These are phyloP conservation scores for Netelia inedita DNA, from an alignment of 2,888 invertebrate species.

Conservation along the genomic window DNA sequence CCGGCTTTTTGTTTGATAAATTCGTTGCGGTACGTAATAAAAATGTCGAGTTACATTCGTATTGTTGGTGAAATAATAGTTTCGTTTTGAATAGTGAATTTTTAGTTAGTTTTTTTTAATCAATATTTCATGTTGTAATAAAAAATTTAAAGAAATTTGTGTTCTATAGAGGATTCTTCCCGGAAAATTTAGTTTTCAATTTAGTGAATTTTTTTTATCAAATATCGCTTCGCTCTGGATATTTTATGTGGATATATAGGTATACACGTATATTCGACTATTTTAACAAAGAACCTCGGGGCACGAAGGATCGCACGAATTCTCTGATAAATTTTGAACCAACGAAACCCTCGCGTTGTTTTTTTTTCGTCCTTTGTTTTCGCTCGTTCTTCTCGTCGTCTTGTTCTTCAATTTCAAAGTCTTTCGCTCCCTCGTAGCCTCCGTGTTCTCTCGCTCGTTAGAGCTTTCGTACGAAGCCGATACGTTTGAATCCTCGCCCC, in stretches of 20 bases:
- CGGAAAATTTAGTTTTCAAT: neutral
- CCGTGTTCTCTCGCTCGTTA: conserved; percentile 42
- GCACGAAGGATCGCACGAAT: conserved; percentile 20
- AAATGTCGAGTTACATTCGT: too few species aligned
- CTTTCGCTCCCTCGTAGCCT: conserved; percentile 1
- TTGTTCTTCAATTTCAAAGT: neutral
- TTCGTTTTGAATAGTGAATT: too few species aligned
- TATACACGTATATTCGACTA: neutral
- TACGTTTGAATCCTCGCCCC: conserved; percentile 23
- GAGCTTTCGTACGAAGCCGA: conserved; percentile 1
- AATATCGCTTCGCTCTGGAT: neutral
- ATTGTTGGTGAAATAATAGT: too few species aligned
- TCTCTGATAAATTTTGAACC: conserved; percentile 30
- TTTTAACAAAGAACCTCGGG: conserved; percentile 3
- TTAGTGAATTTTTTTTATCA: neutral
- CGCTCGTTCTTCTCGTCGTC: conserved; percentile 9
- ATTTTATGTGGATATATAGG: neutral
- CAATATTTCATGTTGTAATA: too few species aligned
- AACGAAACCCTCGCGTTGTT: conserved; percentile 18
- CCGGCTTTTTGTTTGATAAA: too few species aligned
- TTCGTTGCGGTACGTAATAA: too few species aligned
- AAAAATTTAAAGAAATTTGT: too few species aligned
- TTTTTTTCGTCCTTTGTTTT: conserved; percentile 25
- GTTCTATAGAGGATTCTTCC: too few species aligned
- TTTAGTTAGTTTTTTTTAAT: too few species aligned